These are phyloP conservation scores for Trogon surrucura DNA, from an alignment of 2,113 vertebrate genomes.

Conservation along the genomic window DNA sequence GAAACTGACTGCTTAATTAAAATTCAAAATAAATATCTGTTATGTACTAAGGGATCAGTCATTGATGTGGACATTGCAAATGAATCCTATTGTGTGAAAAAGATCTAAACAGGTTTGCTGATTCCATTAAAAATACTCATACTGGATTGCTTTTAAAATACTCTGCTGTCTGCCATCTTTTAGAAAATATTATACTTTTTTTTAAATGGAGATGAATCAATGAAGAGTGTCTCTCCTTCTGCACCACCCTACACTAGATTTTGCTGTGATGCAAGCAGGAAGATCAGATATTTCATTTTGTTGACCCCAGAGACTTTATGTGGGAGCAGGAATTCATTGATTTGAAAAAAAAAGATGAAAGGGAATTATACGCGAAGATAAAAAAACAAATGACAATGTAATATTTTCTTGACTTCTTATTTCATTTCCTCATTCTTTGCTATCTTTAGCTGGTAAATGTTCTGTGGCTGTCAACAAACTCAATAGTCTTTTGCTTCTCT, in stretches of 20 bases:
- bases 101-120: neutral
- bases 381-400: neutral
- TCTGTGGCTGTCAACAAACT: neutral
- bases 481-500: neutral
- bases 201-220: neutral
- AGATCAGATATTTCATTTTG: neutral
- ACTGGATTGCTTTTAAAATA: neutral
- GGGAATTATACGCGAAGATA: neutral
- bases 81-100: neutral
- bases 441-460: slow-evolving; percentile 26
- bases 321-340: neutral
- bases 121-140: neutral
- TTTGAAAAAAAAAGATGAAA: neutral
- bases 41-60: too few relatives aligned
- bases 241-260: neutral
- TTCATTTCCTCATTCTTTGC: slow-evolving; percentile 37
- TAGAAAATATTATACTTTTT: neutral
- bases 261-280: neutral
- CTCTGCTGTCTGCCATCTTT: neutral
- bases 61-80: too few relatives aligned
- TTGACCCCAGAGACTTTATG: slow-evolving; percentile 10
- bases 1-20: too few relatives aligned
- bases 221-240: neutral
- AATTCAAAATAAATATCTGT: too few relatives aligned
- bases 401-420: slow-evolving; percentile 28